Conservation (phyloP, 2,888 invertebrate species). For the Pterostichus niger region DNA sequence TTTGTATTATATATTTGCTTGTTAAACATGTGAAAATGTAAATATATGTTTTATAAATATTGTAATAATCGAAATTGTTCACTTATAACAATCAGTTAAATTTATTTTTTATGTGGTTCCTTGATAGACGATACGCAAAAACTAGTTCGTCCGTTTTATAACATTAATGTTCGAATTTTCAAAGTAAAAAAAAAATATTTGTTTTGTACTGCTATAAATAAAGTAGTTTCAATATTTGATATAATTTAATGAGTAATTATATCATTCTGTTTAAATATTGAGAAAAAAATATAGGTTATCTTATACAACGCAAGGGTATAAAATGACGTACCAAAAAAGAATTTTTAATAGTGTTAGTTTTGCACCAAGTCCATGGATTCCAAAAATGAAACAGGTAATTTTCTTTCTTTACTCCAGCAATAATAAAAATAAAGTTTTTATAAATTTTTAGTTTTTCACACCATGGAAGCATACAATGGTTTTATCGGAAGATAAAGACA, state of each 20-base stretch:
- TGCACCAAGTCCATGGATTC: conserved; percentile 19
- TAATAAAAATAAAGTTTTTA: conserved; percentile 10
- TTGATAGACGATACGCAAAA: no score
- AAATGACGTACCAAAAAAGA: background rate
- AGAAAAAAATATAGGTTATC: conserved; percentile 23
- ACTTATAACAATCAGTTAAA: background rate
- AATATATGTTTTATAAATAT: conserved; percentile 2
- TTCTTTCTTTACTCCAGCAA: background rate
- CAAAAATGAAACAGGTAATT: background rate
- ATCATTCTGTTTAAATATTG: background rate
- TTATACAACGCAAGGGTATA: background rate
- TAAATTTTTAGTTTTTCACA: conserved; percentile 19
- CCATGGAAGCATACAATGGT: background rate
- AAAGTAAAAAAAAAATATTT: no score
- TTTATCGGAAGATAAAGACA: background rate
- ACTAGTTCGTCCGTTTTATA: no score
- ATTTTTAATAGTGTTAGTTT: conserved; percentile 1
- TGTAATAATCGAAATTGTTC: conserved; percentile 1
- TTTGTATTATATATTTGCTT: background rate
- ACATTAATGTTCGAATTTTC: no score
- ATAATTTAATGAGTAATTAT: background rate
- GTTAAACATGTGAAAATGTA: background rate
- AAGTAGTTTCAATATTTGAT: no score
- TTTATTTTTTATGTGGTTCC: background rate
- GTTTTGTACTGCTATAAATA: no score